Evolutionary conservation across 2,113 vertebrate genomes (phyloP).

Genomic region (Tetrax tetrax): DNA sequence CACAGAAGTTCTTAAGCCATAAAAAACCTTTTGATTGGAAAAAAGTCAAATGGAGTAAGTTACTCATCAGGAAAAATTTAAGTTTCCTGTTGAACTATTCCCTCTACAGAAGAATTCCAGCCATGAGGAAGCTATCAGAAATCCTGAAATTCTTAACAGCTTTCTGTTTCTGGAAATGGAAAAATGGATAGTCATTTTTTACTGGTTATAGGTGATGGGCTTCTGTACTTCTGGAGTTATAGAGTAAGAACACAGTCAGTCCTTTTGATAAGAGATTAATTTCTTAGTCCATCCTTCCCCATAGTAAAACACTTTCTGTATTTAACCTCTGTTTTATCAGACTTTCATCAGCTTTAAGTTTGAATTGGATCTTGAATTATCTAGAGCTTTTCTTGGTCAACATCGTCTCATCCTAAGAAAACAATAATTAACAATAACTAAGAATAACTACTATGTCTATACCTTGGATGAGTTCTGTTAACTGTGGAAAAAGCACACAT

Average conservation of each 20-base stretch:
- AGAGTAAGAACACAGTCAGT: background rate
- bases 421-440: background rate
- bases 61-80: constrained; percentile 19
- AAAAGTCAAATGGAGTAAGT: constrained; percentile 7
- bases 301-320: background rate
- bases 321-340: background rate
- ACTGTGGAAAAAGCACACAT: background rate
- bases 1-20: constrained; percentile 35
- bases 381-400: background rate
- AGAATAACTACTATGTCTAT: background rate
- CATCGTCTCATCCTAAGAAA: background rate
- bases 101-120: background rate
- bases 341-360: background rate
- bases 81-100: constrained; percentile 10
- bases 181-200: background rate
- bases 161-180: background rate
- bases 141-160: background rate
- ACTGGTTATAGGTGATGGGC: background rate
- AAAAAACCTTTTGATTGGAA: background rate
- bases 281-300: background rate
- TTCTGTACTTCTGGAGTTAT: background rate
- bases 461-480: background rate
- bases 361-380: background rate
- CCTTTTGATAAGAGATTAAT: background rate
- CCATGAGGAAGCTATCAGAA: constrained; percentile 32